Percentiles rank a stretch among this genome's conserved stretches.
Evolutionary conservation across 2,797 vertebrate species (phyloP).

Genomic region (Picus viridis): DNA sequence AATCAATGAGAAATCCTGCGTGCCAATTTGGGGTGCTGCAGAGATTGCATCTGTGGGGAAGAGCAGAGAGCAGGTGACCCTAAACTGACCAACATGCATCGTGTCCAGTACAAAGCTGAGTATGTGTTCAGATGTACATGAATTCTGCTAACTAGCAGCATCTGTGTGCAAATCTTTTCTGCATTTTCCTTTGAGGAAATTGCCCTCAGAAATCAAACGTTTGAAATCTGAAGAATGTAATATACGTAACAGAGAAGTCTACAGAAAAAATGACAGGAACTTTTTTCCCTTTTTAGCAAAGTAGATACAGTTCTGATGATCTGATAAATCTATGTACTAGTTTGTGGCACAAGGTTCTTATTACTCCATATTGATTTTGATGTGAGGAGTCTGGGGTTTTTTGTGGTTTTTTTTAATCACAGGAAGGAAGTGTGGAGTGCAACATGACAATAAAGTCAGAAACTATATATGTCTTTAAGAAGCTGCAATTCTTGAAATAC

Average conservation of each 20-base stretch:
- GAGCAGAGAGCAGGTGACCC: no score
- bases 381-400: not conserved
- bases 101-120: not conserved
- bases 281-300: not conserved
- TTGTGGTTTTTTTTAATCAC: not conserved
- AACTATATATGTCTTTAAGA: not conserved
- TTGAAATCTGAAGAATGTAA: not conserved
- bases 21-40: no score
- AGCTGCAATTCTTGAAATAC: not conserved
- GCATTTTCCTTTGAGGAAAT: not conserved
- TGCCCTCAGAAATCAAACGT: not conserved
- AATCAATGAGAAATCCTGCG: no score
- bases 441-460: not conserved
- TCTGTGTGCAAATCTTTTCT: not conserved
- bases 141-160: not conserved
- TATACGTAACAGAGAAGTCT: not conserved
- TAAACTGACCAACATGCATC: no score
- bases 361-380: not conserved
- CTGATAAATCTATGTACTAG: not conserved
- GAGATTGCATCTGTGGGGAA: no score
- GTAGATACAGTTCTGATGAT: not conserved
- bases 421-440: not conserved
- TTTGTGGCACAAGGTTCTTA: not conserved
- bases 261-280: not conserved
- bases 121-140: not conserved